Evolutionary conservation across 1,140 invertebrate species (phyloP), one percentile per base, ranked within the genome.

Genomic region (Chironomus tepperi): DNA sequence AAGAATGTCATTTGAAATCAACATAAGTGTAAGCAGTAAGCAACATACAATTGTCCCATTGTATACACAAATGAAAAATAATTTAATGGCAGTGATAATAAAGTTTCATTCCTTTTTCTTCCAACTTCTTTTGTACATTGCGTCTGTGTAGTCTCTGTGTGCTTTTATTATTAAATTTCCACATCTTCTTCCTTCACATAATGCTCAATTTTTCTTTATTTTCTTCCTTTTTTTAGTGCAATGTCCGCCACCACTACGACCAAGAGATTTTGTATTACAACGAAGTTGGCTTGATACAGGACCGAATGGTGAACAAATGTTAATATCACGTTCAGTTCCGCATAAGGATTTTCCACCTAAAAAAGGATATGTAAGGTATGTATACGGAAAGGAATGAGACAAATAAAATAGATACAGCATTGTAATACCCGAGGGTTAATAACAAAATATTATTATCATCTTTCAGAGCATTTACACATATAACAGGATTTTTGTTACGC

Each of bases 211-310:
- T 34, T 34, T 34, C 24, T 34, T 34, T 34, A 34, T 5, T 34
- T 34, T 18, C 1, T 16, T 8, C 24, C 74, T 57, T 42, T 73
- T 84, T 84, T 34, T 81, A 96, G 94, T 96, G 86, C 89, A 91
- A 73, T 94, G 93, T 79, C 91, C 93, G 42, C 87, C 93, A 21
- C 94, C 94, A 15, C 85, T 96, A 79, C 93, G 93, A 84, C 95
- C 95, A 81, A 85, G 94, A 76, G 94, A 97, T 83, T 96, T 96
- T 84, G 90, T 96, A 24, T 86, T 95, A 74, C 92, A 95, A 85
- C 85, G 94, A 77, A 96, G 94, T 10, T 97, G 94, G 94, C 83
- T 95, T 72, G 93, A 95, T 81, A 90, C 91, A 42, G 92, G 91
- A 43, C 79, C 84, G 76, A 18, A 43, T n/a, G 78, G 83, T 73